These are phyloP conservation scores for Smutsia gigantea DNA, from an alignment of 2,797 vertebrate genomes.

Conservation along the genomic window DNA sequence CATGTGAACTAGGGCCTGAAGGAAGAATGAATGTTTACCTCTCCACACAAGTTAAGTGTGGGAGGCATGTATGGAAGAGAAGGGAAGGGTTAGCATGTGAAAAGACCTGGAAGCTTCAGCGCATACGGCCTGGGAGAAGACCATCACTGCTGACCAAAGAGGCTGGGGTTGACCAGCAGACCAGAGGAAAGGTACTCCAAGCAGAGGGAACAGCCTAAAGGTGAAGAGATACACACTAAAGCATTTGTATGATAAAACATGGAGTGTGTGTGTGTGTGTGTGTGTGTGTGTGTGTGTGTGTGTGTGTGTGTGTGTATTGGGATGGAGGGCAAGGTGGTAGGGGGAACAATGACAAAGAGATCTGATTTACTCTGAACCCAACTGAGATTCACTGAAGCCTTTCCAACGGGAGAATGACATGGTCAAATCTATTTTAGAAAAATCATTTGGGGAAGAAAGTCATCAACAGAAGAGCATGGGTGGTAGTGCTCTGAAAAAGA, in stretches of 20 bases:
- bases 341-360: neutral
- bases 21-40: neutral
- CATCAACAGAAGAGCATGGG: neutral
- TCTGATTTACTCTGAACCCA: neutral
- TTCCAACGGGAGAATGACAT: neutral
- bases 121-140: neutral
- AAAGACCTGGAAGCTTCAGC: neutral
- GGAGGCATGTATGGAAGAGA: neutral
- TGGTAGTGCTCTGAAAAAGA: neutral
- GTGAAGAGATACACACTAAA: too few species aligned
- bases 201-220: neutral
- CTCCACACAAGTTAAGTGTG: neutral
- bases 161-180: neutral
- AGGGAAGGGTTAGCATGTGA: neutral
- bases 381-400: neutral
- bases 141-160: too few species aligned
- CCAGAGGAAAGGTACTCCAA: neutral
- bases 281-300: too few species aligned
- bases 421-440: neutral
- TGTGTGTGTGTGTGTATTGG: accelerated
- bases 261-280: neutral
- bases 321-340: neutral
- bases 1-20: neutral
- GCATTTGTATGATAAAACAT: too few species aligned
- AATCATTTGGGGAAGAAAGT: neutral